Evolutionary conservation across 2,888 invertebrate genomes (phyloP).

Genomic region (Cistogaster globosa): DNA sequence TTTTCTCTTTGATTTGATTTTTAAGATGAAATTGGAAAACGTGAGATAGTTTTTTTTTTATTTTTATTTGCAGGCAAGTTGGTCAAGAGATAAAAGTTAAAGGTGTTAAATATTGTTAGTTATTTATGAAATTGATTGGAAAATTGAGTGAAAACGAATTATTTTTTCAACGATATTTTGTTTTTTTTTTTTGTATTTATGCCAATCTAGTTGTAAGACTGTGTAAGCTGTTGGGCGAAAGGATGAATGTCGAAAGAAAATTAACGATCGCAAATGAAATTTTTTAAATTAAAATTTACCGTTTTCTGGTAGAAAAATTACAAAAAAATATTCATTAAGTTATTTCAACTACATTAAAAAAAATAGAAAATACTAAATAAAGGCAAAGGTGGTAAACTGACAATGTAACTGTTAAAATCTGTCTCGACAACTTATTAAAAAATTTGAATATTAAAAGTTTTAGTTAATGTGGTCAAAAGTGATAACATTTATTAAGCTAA

Average conservation of each 20-base stretch:
- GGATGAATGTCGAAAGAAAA: not conserved
- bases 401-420: too few species aligned
- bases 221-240: not conserved
- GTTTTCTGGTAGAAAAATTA: too few species aligned
- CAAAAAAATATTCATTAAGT: too few species aligned
- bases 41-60: conserved; percentile 47
- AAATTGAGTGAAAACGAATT: conserved; percentile 46
- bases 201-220: conserved; percentile 9
- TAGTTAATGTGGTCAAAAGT: too few species aligned
- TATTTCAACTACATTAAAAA: too few species aligned
- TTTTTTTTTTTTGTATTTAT: not conserved
- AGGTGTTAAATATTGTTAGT: conserved; percentile 53
- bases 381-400: too few species aligned
- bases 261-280: not conserved
- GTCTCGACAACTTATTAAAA: too few species aligned
- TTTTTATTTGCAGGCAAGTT: conserved; percentile 11
- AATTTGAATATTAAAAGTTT: too few species aligned
- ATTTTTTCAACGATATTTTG: conserved; percentile 28
- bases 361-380: too few species aligned
- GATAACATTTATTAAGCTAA: too few species aligned
- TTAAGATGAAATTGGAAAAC: conserved; percentile 58
- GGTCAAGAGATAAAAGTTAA: conserved; percentile 62
- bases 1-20: conserved; percentile 6
- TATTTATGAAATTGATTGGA: conserved; percentile 66
- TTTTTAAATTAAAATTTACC: conserved; percentile 23